Base-by-base conservation (phyloP, 2,888 invertebrate genomes). In the Agrochola lota region DNA sequence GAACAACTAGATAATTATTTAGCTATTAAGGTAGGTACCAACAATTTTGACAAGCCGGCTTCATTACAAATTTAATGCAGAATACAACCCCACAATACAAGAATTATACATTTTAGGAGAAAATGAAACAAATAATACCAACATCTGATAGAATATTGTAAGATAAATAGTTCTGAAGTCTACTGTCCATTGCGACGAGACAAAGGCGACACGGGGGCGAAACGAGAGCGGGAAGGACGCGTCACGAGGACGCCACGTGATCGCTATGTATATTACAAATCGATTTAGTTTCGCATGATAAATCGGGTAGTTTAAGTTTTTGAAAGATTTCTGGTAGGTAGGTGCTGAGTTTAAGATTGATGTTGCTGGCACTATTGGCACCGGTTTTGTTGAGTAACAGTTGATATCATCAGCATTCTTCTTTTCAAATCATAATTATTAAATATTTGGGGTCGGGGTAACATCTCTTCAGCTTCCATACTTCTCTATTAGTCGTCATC, bases 261-360 rank as follows among this genome's bases (percentile, higher is more conserved):
- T 49, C 57, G 59, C 49, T 66, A 63, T 49, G 63, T 81, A 70
- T 68, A 74, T 71, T 72, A 63, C 4, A 67, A 71, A 71, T 70
- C 76, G 73, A 78, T 81, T 76, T 62, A 77, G 60, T 63, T 76
- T 46, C 17, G 15, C 43, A 72, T 52, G 70, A 81, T 75, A 78
- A 66, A 77, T 76, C n/a, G 71, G 0, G 17, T 59, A 66, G 70
- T 66, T 59, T 23, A 1, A 26, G 49, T 43, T 59, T 64, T 64
- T 35, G 40, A 70, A 70, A 35, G 49, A 78, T 62, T 77, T 64
- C 12, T 30, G 8, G 7, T 12, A 67, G 1, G 43, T 52, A n/a
- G 52, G 12, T 46, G 35, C 6, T 26, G 46, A 68, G 52, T 49
- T 55, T 17, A 63, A 20, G 62, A 78, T 78, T 57, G 17, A 78